Evolutionary conservation across 2,113 vertebrate species (phyloP).

Genomic region (Osmerus eperlanus): DNA sequence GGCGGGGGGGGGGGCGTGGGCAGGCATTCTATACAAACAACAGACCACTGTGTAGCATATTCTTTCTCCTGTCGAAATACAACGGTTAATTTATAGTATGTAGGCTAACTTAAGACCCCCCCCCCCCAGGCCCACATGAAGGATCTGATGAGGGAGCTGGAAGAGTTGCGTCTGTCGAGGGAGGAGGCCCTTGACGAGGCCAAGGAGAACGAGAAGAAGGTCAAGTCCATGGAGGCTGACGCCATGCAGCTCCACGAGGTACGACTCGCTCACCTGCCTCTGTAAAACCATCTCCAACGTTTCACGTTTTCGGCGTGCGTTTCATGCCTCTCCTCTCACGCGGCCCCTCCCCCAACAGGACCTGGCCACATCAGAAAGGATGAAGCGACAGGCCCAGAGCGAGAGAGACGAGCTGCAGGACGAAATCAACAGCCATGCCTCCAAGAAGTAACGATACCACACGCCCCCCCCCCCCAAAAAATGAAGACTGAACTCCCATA

Average conservation of each 20-base stretch:
- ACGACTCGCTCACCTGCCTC: constrained; percentile 6
- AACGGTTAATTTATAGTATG: no score
- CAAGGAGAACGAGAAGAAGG: constrained; percentile 92
- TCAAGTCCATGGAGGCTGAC: constrained; percentile 91
- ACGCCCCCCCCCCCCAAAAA: not conserved
- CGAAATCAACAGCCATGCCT: constrained; percentile 82
- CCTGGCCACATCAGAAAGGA: constrained; percentile 83
- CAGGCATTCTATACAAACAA: not conserved
- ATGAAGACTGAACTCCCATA: no score
- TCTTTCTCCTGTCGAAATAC: no score
- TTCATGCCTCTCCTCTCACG: not conserved
- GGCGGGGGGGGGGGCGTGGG: no score
- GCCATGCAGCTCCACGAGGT: constrained; percentile 92
- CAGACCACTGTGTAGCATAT: no score
- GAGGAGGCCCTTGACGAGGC: constrained; percentile 84
- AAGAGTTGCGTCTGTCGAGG: constrained; percentile 84
- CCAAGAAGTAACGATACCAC: constrained; percentile 80
- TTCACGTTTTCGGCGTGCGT: not conserved
- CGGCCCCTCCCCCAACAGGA: constrained; percentile 72
- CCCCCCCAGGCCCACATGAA: constrained; percentile 82
- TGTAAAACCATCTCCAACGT: not conserved
- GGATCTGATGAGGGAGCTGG: constrained; percentile 86
- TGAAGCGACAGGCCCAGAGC: constrained; percentile 86
- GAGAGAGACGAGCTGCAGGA: constrained; percentile 96
- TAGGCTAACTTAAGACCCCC: not conserved